Percentiles rank a stretch among this genome's conserved stretches.
phyloP scores from a whole-genome alignment of 1,140 invertebrate species.

The Euglossa dilemma region DNA sequence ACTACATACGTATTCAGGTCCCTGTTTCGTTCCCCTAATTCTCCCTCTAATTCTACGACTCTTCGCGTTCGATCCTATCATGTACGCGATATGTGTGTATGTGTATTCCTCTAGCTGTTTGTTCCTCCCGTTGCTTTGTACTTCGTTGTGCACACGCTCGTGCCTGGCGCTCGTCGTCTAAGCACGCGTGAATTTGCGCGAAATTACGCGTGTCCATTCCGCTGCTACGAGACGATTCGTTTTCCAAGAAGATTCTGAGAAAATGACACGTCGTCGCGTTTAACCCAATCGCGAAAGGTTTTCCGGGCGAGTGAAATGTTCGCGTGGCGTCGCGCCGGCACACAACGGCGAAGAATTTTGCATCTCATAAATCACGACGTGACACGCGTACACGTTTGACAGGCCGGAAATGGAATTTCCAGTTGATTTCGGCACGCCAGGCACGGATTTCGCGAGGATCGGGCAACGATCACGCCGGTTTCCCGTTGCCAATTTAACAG shows the following conservation, averaged over 20 bases:
- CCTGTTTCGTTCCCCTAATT: background rate
- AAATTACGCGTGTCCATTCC: too few relatives aligned
- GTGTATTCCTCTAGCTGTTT: background rate
- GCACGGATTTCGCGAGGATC: background rate
- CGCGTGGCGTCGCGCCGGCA: background rate
- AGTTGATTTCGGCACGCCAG: background rate
- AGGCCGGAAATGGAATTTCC: conserved; percentile 12
- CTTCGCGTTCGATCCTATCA: background rate
- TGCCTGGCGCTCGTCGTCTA: too few relatives aligned
- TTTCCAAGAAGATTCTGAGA: background rate
- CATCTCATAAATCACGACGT: conserved; percentile 9
- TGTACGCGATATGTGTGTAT: background rate
- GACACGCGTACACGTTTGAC: conserved; percentile 4
- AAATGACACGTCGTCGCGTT: background rate
- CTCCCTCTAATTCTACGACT: background rate
- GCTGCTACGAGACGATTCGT: too few relatives aligned
- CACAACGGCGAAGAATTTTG: background rate
- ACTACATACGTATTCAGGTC: conserved; percentile 23
- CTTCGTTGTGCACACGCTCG: background rate
- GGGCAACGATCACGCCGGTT: background rate
- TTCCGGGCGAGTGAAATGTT: too few relatives aligned
- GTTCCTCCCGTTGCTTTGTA: conserved; percentile 5
- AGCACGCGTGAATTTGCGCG: too few relatives aligned
- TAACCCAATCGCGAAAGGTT: background rate
- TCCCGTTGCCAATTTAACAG: background rate